Conservation (phyloP, 2,797 vertebrate genomes). For the Antrozous pallidus region DNA sequence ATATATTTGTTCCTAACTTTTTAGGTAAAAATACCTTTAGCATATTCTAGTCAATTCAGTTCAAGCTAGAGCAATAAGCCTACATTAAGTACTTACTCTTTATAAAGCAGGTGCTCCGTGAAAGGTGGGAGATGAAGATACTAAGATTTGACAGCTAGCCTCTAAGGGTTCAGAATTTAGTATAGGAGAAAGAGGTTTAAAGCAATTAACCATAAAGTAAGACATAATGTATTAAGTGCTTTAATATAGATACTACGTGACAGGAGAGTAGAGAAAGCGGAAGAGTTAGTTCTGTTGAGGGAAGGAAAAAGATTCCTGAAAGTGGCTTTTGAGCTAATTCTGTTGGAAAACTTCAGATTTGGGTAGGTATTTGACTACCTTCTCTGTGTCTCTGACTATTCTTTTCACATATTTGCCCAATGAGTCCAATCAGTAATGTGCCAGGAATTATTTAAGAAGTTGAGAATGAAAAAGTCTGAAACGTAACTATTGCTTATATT, state of each 20-base stretch:
- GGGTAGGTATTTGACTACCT: background rate
- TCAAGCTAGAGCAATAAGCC: background rate
- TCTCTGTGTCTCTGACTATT: background rate
- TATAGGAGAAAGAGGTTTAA: conserved; percentile 25
- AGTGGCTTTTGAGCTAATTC: background rate
- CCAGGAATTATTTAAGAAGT: background rate
- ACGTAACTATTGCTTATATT: background rate
- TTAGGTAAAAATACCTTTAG: background rate
- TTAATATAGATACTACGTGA: background rate
- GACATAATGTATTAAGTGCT: conserved; percentile 24
- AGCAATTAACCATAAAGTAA: conserved; percentile 51
- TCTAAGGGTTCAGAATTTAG: background rate
- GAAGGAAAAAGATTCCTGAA: background rate
- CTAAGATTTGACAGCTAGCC: conserved; percentile 9
- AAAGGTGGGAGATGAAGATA: background rate
- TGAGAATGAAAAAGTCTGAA: background rate
- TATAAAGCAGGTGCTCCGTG: background rate
- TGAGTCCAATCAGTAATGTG: background rate
- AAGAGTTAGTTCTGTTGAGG: conserved; percentile 5
- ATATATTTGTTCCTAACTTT: conserved; percentile 41
- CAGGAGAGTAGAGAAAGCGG: background rate
- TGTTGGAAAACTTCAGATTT: background rate
- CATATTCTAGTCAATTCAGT: background rate
- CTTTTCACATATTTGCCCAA: background rate
- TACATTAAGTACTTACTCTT: background rate